Percentiles rank a stretch among this genome's conserved stretches.
These are phyloP conservation scores for Caerostris darwini DNA, from an alignment of 1,140 invertebrate species.

Conservation along the genomic window DNA sequence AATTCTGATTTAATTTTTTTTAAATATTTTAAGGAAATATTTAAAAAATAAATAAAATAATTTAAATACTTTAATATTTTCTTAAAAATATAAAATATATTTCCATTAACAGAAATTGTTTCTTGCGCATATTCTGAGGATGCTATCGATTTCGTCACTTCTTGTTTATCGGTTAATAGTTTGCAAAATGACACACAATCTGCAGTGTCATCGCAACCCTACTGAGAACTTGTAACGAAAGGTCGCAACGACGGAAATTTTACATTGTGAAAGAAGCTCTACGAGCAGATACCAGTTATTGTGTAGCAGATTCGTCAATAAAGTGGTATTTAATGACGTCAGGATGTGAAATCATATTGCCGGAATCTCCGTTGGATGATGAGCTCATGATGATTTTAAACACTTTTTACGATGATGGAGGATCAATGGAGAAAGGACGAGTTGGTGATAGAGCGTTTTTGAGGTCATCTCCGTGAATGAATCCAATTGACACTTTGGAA, in stretches of 20 bases:
- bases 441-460: not conserved
- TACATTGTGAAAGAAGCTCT: constrained; percentile 13
- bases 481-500: not conserved
- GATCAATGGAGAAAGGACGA: constrained; percentile 26
- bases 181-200: not conserved
- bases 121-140: not conserved
- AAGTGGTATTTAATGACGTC: constrained; percentile 45
- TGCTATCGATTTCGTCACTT: not conserved
- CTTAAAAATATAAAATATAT: no score
- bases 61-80: no score
- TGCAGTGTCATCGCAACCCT: constrained; percentile 8
- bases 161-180: constrained; percentile 12
- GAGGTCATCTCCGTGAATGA: constrained; percentile 15
- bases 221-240: not conserved
- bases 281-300: constrained; percentile 1
- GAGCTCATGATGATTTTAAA: constrained; percentile 25
- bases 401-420: constrained; percentile 11
- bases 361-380: constrained; percentile 2
- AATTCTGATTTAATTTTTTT: no score
- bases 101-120: not conserved
- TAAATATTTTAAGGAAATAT: no score
- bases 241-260: not conserved
- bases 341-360: constrained; percentile 28
- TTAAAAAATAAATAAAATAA: no score
- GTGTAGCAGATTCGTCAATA: constrained; percentile 30